These are phyloP conservation scores for Drosophila melanogaster DNA, from an alignment of 1,140 invertebrate species.

Conservation along the genomic window DNA sequence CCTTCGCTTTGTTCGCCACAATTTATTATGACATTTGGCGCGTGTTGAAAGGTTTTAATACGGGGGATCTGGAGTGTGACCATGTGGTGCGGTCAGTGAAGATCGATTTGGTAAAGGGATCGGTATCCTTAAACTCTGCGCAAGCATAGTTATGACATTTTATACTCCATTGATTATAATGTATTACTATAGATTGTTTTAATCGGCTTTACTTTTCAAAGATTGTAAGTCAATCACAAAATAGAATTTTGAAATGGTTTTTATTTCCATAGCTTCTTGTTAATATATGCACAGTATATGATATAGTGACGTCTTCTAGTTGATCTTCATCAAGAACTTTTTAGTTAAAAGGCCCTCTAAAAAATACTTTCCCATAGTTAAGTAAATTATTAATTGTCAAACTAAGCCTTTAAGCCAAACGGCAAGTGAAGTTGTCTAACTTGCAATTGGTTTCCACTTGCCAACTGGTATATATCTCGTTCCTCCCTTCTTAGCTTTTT, in stretches of 20 bases:
- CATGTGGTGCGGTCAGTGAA: conserved; percentile 58
- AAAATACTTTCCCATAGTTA: conserved; percentile 14
- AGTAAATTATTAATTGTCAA: conserved; percentile 58
- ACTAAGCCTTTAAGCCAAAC: conserved; percentile 37
- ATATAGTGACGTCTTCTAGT: not conserved
- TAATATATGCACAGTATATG: too few relatives aligned
- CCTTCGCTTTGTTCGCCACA: conserved; percentile 44
- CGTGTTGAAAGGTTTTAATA: conserved; percentile 78
- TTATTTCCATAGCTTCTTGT: not conserved
- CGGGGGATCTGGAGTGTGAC: conserved; percentile 17
- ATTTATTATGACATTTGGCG: conserved; percentile 82
- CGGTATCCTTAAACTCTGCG: not conserved
- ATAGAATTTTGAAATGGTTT: not conserved
- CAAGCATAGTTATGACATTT: too few relatives aligned
- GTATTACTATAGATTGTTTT: too few relatives aligned
- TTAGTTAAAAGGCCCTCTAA: too few relatives aligned
- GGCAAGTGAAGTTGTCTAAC: conserved; percentile 57
- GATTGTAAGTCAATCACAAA: too few relatives aligned
- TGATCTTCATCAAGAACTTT: not conserved
- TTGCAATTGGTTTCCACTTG: conserved; percentile 53
- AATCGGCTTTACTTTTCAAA: too few relatives aligned
- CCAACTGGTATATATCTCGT: conserved; percentile 18
- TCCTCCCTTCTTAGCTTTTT: conserved; percentile 1
- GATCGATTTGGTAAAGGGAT: conserved; percentile 28
- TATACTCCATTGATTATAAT: too few relatives aligned